phyloP scores from a whole-genome alignment of 2,797 vertebrate species.

The Thalassophryne amazonica region DNA sequence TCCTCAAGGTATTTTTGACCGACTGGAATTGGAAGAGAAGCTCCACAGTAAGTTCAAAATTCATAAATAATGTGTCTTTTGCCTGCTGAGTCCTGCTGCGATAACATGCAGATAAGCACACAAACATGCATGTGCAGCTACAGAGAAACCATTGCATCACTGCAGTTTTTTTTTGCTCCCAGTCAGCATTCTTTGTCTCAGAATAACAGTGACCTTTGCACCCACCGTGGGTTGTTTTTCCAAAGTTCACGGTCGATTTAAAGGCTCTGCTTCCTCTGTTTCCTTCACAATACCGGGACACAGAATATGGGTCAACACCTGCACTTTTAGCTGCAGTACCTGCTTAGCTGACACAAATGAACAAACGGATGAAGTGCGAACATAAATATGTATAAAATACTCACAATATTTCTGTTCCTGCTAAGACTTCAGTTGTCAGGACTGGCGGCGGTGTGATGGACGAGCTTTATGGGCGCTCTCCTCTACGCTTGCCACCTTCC shows the following conservation, averaged over 20 bases:
- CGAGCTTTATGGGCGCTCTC: not conserved
- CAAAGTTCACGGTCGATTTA: slow-evolving; percentile 54
- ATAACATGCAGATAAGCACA: not conserved
- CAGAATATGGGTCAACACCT: slow-evolving; percentile 51
- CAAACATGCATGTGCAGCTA: not conserved
- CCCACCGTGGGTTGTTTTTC: slow-evolving; percentile 32
- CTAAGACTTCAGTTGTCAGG: slow-evolving; percentile 1
- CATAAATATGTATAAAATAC: not conserved
- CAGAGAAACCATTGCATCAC: slow-evolving; percentile 18
- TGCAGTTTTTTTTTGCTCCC: slow-evolving; percentile 16
- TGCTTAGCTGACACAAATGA: slow-evolving; percentile 35
- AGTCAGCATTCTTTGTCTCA: slow-evolving; percentile 38
- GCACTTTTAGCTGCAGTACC: slow-evolving; percentile 30
- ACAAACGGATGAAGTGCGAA: not conserved
- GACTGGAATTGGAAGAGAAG: too few species aligned
- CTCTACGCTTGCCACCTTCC: not conserved
- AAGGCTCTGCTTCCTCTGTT: slow-evolving; percentile 46
- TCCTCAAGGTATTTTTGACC: too few species aligned
- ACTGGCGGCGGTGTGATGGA: not conserved
- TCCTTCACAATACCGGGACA: slow-evolving; percentile 34
- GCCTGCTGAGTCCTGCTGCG: too few species aligned
- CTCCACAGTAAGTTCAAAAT: too few species aligned
- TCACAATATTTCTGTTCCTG: not conserved
- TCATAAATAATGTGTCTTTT: too few species aligned
- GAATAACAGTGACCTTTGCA: slow-evolving; percentile 47